Percentiles rank a stretch among this genome's conserved stretches.
Conservation (phyloP, 2,113 vertebrate species). For the Orientallactaga bullata region DNA sequence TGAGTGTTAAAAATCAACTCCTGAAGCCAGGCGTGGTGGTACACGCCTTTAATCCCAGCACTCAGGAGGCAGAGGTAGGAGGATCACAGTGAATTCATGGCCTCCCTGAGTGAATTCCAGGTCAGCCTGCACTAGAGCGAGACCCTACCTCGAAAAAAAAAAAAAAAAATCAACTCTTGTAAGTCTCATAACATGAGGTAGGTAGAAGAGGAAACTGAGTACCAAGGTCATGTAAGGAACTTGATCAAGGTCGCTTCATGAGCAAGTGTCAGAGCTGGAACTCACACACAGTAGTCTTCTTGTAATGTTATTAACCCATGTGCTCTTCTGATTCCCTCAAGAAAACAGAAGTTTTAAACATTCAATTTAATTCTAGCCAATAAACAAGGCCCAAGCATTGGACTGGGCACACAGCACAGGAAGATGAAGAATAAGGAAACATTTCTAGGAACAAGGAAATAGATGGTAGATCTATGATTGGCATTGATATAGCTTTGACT, state of each 20-base stretch:
- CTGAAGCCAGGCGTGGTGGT: no score
- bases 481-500: neutral
- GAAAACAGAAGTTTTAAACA: neutral
- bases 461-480: neutral
- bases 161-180: constrained; percentile 19
- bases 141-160: no score
- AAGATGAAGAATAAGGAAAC: neutral
- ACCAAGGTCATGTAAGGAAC: neutral
- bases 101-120: no score
- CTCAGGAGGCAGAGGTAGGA: no score
- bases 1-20: constrained; percentile 33
- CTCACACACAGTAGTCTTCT: neutral
- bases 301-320: neutral
- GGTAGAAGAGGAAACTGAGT: neutral
- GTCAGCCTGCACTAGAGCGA: no score
- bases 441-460: neutral
- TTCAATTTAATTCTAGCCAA: constrained; percentile 2
- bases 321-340: neutral
- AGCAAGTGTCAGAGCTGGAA: neutral
- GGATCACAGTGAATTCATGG: no score
- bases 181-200: neutral
- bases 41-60: no score
- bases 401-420: neutral
- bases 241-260: neutral
- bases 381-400: neutral